A percentile compares a stretch with the other conserved stretches of the same genome.
Conservation (phyloP, 2,797 vertebrate species). For the Silurus lanzhouensis region DNA sequence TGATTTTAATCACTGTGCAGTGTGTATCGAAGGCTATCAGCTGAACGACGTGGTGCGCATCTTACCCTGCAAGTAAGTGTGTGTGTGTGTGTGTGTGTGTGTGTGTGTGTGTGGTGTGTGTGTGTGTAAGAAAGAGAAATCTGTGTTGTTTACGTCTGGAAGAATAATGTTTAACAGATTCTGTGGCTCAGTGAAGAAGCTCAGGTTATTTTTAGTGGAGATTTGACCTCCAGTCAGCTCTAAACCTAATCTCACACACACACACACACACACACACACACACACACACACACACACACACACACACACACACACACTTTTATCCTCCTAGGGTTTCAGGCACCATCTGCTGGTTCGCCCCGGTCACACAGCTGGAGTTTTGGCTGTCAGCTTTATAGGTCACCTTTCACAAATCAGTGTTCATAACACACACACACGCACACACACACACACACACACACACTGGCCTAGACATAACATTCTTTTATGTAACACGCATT, state of each 20-base stretch:
- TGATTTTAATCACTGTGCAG: slow-evolving; percentile 96
- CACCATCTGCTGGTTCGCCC: slow-evolving; percentile 49
- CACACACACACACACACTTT: slow-evolving; percentile 38
- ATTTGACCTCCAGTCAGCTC: slow-evolving; percentile 51
- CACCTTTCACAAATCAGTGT: slow-evolving; percentile 13
- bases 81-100: slow-evolving; percentile 57
- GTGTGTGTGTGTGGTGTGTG: slow-evolving; percentile 66
- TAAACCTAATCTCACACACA: slow-evolving; percentile 18
- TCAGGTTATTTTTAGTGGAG: slow-evolving; percentile 50
- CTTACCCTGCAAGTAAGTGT: slow-evolving; percentile 95
- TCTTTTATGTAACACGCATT: no score
- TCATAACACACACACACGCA: neutral
- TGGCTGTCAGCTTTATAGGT: slow-evolving; percentile 35
- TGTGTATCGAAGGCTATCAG: slow-evolving; percentile 96
- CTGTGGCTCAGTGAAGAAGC: slow-evolving; percentile 40
- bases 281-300: slow-evolving; percentile 11
- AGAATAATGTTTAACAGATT: slow-evolving; percentile 31
- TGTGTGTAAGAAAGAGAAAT: slow-evolving; percentile 1
- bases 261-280: neutral
- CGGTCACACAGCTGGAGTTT: slow-evolving; percentile 49
- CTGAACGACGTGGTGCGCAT: slow-evolving; percentile 95
- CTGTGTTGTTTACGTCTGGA: slow-evolving; percentile 18
- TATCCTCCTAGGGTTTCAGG: slow-evolving; percentile 37
- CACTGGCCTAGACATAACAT: no score
- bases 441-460: no score